Evolutionary conservation across 37 sponge, comb jelly and placozoan genomes (phyloP).

Genomic region (Cliona cf. orientalis): DNA sequence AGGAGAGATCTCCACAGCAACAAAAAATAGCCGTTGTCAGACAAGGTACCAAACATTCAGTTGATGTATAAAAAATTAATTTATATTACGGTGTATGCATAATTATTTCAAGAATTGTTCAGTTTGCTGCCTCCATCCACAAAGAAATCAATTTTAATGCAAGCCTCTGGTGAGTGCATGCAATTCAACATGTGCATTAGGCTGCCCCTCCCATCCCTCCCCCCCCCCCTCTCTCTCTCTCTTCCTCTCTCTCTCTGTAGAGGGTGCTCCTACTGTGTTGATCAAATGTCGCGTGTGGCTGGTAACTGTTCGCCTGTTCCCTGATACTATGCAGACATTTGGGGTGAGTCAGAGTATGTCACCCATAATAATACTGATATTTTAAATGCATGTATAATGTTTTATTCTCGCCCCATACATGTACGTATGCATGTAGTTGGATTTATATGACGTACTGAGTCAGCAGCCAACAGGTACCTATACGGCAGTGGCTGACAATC

Average conservation of each 20-base stretch:
- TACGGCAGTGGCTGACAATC: slow-evolving; percentile 27
- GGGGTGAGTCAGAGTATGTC: slow-evolving; percentile 53
- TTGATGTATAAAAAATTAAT: no score
- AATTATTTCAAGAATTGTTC: slow-evolving; percentile 10
- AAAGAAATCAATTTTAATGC: slow-evolving; percentile 52
- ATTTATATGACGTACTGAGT: slow-evolving; percentile 61
- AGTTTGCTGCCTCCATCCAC: slow-evolving; percentile 38
- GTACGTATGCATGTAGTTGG: slow-evolving; percentile 42
- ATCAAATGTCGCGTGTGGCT: slow-evolving; percentile 56
- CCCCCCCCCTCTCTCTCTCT: not conserved
- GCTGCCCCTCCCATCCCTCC: not conserved
- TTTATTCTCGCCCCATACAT: not conserved
- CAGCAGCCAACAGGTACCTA: slow-evolving; percentile 39
- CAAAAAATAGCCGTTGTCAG: not conserved
- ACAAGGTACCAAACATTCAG: no score
- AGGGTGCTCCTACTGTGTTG: slow-evolving; percentile 22
- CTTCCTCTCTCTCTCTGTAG: not conserved
- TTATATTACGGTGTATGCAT: not conserved
- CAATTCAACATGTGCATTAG: not conserved
- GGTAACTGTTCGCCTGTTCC: slow-evolving; percentile 69
- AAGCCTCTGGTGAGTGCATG: slow-evolving; percentile 47
- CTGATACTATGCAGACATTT: slow-evolving; percentile 61
- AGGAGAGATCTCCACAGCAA: not conserved
- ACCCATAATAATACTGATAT: not conserved
- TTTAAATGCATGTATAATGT: no score